These are phyloP conservation scores for Salticus scenicus DNA, from an alignment of 2,888 invertebrate genomes.

Conservation along the genomic window DNA sequence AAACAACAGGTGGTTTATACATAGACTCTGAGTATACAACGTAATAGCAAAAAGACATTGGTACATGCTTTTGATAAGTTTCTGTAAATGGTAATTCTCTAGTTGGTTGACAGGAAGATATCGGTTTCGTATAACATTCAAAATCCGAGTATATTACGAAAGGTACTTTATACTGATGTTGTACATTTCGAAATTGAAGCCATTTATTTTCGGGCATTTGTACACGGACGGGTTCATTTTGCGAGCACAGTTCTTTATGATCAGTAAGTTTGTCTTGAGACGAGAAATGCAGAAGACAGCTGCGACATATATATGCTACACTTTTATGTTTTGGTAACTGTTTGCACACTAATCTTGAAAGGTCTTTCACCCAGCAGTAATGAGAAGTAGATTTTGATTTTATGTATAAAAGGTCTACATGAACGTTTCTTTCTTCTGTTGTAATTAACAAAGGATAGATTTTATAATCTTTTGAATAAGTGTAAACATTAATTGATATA, in stretches of 20 bases:
- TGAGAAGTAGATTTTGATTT: background rate
- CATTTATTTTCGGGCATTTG: background rate
- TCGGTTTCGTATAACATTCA: background rate
- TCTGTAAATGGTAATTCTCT: background rate
- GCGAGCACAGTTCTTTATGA: background rate
- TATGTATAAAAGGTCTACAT: background rate
- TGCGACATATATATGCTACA: background rate
- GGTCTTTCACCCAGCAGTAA: background rate
- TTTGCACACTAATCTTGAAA: background rate
- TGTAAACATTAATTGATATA: background rate
- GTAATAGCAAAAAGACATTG: slow-evolving; percentile 1
- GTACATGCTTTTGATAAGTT: background rate
- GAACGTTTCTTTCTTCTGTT: background rate
- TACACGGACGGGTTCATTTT: background rate
- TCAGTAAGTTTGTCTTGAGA: background rate
- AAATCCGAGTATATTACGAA: slow-evolving; percentile 22
- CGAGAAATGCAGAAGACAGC: background rate
- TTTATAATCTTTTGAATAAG: no score
- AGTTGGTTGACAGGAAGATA: background rate
- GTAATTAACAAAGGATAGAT: background rate
- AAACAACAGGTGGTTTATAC: background rate
- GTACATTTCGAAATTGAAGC: background rate
- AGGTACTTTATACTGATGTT: background rate
- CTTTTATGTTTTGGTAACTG: background rate
- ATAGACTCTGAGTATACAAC: background rate